Conservation (phyloP, 2,797 vertebrate species). For the Oryzias dopingdopingensis region DNA sequence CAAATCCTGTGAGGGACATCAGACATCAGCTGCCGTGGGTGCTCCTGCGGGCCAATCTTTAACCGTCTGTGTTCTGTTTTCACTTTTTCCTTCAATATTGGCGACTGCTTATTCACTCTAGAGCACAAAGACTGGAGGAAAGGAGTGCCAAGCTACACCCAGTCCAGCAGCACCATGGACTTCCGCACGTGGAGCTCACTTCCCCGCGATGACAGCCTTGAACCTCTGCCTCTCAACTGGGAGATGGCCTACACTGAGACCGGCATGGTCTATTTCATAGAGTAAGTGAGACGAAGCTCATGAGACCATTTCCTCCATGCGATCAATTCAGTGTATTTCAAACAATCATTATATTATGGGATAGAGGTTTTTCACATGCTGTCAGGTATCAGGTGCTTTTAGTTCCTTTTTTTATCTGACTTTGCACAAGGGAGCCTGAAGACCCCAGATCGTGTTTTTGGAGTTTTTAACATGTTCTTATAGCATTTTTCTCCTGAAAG, state of each 20-base stretch:
- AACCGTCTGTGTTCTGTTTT: conserved; percentile 15
- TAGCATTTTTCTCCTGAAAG: no score
- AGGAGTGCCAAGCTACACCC: conserved; percentile 84
- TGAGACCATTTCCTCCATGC: not conserved
- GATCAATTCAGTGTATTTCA: not conserved
- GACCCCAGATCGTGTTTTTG: no score
- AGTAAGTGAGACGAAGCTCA: conserved; percentile 82
- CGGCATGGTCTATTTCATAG: conserved; percentile 99
- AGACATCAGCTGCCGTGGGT: conserved; percentile 30
- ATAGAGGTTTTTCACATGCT: no score
- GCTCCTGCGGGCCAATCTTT: conserved; percentile 31
- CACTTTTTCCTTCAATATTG: conserved; percentile 10
- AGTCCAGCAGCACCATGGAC: conserved; percentile 92
- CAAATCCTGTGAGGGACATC: conserved; percentile 60
- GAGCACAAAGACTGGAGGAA: conserved; percentile 81
- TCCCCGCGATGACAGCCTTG: conserved; percentile 89
- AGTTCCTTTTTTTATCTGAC: no score
- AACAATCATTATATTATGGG: no score
- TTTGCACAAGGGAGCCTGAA: no score
- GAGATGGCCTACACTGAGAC: conserved; percentile 99
- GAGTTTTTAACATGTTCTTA: no score
- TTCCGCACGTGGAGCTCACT: conserved; percentile 89
- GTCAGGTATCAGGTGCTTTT: no score
- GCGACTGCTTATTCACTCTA: conserved; percentile 23
- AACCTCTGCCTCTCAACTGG: conserved; percentile 93